These are phyloP conservation scores for Pongo pygmaeus DNA, from an alignment of 2,113 vertebrate genomes.

Conservation along the genomic window DNA sequence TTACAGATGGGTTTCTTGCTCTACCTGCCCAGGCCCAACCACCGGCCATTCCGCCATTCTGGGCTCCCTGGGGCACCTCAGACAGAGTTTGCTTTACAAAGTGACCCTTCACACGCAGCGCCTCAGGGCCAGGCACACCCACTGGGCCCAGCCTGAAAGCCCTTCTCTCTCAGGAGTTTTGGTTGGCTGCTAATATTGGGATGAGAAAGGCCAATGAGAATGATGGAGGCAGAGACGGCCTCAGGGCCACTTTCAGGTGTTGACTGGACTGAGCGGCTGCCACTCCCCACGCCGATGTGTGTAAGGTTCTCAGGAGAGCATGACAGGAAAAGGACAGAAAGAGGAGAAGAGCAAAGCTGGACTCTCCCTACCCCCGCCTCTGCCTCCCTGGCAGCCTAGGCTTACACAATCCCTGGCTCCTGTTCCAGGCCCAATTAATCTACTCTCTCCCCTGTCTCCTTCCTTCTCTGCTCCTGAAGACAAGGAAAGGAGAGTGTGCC, in stretches of 20 bases:
- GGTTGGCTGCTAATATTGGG: not conserved
- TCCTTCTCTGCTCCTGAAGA: conserved; percentile 70
- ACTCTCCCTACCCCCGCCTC: accelerated
- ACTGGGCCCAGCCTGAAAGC: not conserved
- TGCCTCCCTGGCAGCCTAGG: not conserved
- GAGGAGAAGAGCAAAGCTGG: not conserved
- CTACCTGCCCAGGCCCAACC: not conserved
- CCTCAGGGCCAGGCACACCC: not conserved
- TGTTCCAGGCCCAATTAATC: conserved; percentile 77
- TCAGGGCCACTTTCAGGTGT: not conserved
- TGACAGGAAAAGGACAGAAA: conserved; percentile 39
- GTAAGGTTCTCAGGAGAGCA: not conserved
- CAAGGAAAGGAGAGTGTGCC: conserved; percentile 79
- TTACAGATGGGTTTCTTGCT: not conserved
- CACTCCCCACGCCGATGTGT: not conserved
- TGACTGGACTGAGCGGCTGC: not conserved
- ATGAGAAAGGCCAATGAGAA: not conserved
- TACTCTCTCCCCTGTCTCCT: conserved; percentile 68
- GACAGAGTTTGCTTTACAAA: not conserved
- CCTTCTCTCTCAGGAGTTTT: not conserved
- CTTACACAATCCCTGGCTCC: conserved; percentile 65
- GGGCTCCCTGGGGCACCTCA: not conserved
- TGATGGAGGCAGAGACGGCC: not conserved
- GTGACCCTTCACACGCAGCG: not conserved
- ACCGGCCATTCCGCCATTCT: not conserved